phyloP scores from a whole-genome alignment of 2,113 vertebrate genomes.

The Alethe diademata region DNA sequence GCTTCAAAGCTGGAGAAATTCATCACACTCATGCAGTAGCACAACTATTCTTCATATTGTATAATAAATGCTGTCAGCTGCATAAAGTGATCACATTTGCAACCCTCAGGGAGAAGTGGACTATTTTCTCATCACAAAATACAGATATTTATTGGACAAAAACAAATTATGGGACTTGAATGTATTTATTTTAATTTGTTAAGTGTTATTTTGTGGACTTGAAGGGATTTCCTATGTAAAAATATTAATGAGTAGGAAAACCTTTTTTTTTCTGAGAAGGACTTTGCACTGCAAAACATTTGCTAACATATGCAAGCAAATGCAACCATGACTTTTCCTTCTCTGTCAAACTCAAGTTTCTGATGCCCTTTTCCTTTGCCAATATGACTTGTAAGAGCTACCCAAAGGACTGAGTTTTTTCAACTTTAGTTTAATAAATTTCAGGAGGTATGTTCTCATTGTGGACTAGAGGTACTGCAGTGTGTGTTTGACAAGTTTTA shows the following conservation, averaged over 20 bases:
- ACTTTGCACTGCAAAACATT: not conserved
- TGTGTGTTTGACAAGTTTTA: not conserved
- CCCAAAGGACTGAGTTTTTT: not conserved
- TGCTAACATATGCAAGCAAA: not conserved
- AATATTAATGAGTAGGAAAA: not conserved
- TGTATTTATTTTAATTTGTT: slow-evolving; percentile 11
- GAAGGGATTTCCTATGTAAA: not conserved
- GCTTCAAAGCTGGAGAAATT: not conserved
- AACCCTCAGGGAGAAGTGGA: not conserved
- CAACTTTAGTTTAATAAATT: not conserved
- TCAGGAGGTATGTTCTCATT: not conserved
- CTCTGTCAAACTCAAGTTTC: not conserved
- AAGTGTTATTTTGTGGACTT: not conserved
- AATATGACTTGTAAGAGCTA: not conserved
- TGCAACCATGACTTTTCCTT: not conserved
- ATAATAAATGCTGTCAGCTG: slow-evolving; percentile 41
- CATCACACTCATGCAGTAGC: not conserved
- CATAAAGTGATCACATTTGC: slow-evolving; percentile 10
- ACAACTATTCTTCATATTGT: not conserved
- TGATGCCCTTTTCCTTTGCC: not conserved
- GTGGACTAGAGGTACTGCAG: not conserved
- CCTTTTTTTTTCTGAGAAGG: not conserved
- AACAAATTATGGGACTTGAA: not conserved
- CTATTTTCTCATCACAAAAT: not conserved
- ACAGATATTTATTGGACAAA: not conserved